Evolutionary conservation across 1,140 invertebrate genomes (phyloP).

Genomic region (Drosophila ambigua): DNA sequence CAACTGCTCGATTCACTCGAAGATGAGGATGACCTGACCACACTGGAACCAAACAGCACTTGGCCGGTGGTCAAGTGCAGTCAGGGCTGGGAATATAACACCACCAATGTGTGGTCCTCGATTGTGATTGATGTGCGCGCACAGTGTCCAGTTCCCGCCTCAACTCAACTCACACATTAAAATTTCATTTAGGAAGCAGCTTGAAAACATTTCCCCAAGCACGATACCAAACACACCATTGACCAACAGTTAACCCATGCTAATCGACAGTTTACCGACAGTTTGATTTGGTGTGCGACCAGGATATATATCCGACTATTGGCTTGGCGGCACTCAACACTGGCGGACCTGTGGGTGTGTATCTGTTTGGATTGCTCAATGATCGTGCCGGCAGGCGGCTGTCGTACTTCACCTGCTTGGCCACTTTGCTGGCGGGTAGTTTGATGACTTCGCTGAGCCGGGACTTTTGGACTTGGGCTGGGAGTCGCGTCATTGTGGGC

Average conservation of each 20-base stretch:
- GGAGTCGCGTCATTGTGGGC: constrained; percentile 91
- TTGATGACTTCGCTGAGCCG: constrained; percentile 90
- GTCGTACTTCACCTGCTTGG: constrained; percentile 92
- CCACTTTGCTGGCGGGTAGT: constrained; percentile 90
- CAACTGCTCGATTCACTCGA: constrained; percentile 83
- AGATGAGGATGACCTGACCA: constrained; percentile 55
- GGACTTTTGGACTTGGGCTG: constrained; percentile 92
- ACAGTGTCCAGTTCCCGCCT: not conserved
- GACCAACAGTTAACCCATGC: not conserved
- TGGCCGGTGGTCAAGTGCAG: constrained; percentile 88
- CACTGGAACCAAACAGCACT: constrained; percentile 84
- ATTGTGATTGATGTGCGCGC: constrained; percentile 92
- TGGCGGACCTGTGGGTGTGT: constrained; percentile 93
- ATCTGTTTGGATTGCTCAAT: constrained; percentile 92
- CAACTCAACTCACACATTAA: not conserved
- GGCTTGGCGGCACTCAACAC: constrained; percentile 92
- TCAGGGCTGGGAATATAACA: constrained; percentile 93
- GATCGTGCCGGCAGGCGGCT: constrained; percentile 92
- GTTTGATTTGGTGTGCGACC: constrained; percentile 94
- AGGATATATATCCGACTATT: constrained; percentile 92
- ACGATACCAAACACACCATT: constrained; percentile 78
- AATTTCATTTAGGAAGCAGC: constrained; percentile 38
- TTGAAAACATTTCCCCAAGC: constrained; percentile 48
- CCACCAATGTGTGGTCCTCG: constrained; percentile 88
- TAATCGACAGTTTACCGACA: constrained; percentile 71